Conservation (phyloP, 2,113 vertebrate genomes). For the Cariama cristata region DNA sequence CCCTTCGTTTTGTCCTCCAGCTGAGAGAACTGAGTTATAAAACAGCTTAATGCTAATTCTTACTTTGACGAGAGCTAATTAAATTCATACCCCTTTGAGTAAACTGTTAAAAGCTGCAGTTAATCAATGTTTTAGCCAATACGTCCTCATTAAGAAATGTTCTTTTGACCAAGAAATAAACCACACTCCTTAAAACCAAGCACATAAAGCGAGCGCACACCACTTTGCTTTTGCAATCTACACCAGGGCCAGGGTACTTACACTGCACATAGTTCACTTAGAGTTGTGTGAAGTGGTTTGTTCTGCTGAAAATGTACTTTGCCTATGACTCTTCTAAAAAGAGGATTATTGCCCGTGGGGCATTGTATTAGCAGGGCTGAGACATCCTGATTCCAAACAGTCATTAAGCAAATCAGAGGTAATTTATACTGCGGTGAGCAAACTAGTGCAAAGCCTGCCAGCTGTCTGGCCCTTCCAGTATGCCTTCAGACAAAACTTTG, state of each 20-base stretch:
- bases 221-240: not conserved
- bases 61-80: conserved; percentile 41
- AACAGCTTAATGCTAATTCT: conserved; percentile 57
- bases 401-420: conserved; percentile 72
- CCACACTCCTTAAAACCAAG: not conserved
- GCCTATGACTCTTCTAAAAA: conserved; percentile 62
- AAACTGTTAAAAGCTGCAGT: conserved; percentile 58
- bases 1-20: conserved; percentile 18
- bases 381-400: conserved; percentile 70
- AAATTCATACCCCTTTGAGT: conserved; percentile 48
- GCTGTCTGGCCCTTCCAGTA: conserved; percentile 71
- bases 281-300: conserved; percentile 63
- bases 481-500: conserved; percentile 59
- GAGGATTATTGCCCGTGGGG: conserved; percentile 57
- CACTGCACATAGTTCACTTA: conserved; percentile 18
- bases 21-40: conserved; percentile 42
- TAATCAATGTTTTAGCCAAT: conserved; percentile 29
- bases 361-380: conserved; percentile 51
- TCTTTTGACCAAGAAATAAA: conserved; percentile 11
- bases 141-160: conserved; percentile 2
- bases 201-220: not conserved
- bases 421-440: conserved; percentile 74
- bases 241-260: not conserved
- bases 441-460: conserved; percentile 71
- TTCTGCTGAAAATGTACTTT: conserved; percentile 51